Conservation (phyloP, 2,797 vertebrate genomes). For the Hylomyscus alleni region DNA sequence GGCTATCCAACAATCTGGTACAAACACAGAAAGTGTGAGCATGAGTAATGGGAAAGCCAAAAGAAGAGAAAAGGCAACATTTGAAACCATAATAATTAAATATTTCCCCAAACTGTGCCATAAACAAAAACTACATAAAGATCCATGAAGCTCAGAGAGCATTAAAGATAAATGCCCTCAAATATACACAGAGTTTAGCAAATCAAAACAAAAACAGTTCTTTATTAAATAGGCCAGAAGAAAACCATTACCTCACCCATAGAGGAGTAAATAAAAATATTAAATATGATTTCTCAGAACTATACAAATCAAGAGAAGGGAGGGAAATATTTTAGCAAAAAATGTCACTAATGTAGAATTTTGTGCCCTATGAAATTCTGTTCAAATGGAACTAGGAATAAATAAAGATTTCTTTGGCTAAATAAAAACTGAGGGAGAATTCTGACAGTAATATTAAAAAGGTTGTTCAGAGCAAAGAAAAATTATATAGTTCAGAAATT, state of each 20-base stretch:
- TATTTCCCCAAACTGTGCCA: conserved; percentile 37
- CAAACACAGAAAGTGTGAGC: conserved; percentile 9
- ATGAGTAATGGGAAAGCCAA: background rate
- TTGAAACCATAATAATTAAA: conserved; percentile 53
- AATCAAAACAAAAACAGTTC: conserved; percentile 31
- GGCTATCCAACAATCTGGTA: conserved; percentile 45
- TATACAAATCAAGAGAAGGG: background rate
- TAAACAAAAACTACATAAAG: conserved; percentile 17
- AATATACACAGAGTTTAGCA: conserved; percentile 13
- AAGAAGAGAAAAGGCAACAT: conserved; percentile 33
- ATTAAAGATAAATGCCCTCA: conserved; percentile 20
- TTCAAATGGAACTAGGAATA: background rate
- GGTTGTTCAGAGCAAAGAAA: background rate
- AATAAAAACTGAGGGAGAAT: background rate
- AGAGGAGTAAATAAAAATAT: conserved; percentile 5
- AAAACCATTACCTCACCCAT: background rate
- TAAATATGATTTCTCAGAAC: background rate
- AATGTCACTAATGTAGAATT: background rate
- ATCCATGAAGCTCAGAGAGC: conserved; percentile 3
- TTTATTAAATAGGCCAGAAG: background rate
- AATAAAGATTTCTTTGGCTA: background rate
- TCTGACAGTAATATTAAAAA: background rate
- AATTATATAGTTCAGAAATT: background rate
- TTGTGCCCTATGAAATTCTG: conserved; percentile 4
- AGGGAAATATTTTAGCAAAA: background rate